Evolutionary conservation across 2,113 vertebrate species (phyloP).

Genomic region (Psittacula cyanocephala): DNA sequence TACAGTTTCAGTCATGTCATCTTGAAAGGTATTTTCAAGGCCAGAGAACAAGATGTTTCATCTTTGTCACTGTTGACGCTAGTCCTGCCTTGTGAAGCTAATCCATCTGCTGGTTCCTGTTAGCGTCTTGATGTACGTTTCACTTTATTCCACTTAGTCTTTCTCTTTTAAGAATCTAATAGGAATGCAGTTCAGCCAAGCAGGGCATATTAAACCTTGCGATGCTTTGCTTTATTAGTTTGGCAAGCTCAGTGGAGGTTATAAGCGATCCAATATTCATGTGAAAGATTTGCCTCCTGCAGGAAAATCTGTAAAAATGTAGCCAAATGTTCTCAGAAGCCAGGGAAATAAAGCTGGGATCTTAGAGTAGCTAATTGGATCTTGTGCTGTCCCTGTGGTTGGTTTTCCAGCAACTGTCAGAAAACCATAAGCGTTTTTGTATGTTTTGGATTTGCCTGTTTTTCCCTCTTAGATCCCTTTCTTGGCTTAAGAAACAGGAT

Average conservation of each 20-base stretch:
- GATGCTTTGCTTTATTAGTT: not conserved
- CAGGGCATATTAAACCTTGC: not conserved
- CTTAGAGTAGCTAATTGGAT: not conserved
- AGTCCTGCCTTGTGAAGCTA: not conserved
- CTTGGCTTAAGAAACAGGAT: not conserved
- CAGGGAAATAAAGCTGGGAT: not conserved
- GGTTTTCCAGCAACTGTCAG: not conserved
- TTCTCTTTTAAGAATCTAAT: not conserved
- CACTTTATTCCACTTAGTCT: not conserved
- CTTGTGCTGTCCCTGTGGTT: not conserved
- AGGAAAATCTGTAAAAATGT: not conserved
- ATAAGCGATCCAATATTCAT: not conserved
- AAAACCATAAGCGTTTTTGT: not conserved
- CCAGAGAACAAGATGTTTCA: not conserved
- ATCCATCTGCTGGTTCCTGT: not conserved
- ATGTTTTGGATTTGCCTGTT: not conserved
- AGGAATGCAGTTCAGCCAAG: not conserved
- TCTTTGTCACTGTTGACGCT: not conserved
- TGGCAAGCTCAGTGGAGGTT: not conserved
- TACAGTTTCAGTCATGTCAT: not conserved
- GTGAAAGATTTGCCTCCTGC: not conserved
- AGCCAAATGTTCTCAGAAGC: not conserved
- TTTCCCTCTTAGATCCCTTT: not conserved
- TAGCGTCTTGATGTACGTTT: not conserved
- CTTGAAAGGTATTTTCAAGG: constrained; percentile 19